These are phyloP conservation scores for Tenthredo scrophulariae DNA, from an alignment of 2,888 invertebrate species.

Conservation along the genomic window DNA sequence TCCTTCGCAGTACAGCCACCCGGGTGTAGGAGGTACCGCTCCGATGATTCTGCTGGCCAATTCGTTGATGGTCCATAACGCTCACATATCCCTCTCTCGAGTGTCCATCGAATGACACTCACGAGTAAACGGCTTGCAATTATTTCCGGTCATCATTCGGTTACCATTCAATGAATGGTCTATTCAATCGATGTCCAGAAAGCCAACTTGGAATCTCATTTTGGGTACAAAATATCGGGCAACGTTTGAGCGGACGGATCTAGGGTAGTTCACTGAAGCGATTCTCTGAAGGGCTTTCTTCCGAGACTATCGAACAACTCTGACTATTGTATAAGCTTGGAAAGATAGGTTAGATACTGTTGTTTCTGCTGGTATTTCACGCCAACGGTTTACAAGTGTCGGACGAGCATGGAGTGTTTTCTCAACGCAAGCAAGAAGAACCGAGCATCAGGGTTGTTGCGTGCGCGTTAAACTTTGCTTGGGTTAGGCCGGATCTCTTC, in stretches of 20 bases:
- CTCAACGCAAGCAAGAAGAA: constrained; percentile 32
- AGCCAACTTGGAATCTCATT: neutral
- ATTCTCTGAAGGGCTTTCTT: constrained; percentile 10
- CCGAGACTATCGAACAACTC: neutral
- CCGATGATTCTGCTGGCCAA: constrained; percentile 24
- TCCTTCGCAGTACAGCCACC: constrained; percentile 39
- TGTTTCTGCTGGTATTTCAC: constrained; percentile 49
- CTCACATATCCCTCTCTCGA: neutral
- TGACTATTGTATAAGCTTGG: constrained; percentile 20
- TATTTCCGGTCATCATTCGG: constrained; percentile 1
- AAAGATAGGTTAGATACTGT: constrained; percentile 45
- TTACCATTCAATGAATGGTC: constrained; percentile 25
- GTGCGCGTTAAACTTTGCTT: constrained; percentile 13
- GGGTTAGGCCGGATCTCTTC: constrained; percentile 31
- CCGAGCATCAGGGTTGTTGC: constrained; percentile 35
- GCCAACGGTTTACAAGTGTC: constrained; percentile 43
- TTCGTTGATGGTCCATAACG: constrained; percentile 50
- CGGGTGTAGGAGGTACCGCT: neutral
- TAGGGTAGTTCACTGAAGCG: neutral
- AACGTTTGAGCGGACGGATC: constrained; percentile 1
- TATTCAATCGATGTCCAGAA: neutral
- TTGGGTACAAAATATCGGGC: neutral
- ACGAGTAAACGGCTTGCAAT: constrained; percentile 17
- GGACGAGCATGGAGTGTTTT: constrained; percentile 49
- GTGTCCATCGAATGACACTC: constrained; percentile 9